Base-by-base conservation (phyloP, 2,113 vertebrate genomes). In the Pluvialis apricaria region DNA sequence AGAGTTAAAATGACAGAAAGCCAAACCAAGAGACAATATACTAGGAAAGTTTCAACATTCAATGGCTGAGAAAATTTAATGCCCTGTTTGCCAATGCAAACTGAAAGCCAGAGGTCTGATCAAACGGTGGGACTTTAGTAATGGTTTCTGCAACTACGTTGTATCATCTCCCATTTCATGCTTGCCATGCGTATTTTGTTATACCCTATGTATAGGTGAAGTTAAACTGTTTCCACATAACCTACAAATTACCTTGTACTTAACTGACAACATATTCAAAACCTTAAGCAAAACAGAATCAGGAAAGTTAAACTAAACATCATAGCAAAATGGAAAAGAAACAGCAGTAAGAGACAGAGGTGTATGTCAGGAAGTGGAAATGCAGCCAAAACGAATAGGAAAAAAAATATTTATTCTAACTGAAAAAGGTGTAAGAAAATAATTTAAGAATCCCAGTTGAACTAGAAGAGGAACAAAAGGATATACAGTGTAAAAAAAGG, bases 41-140 rank as follows among this genome's bases (percentile, higher is more conserved):
- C 10, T 13, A 32, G 24, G 11, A 82, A 71, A 49, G 4, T 22
- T 57, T 70, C 8, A 44, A 9, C 3, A 5, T 42, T 52, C 42
- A 45, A 0, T 28, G 44, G 1, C 14, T 52, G n/a, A 82, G 45
- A 70, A 79, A 57, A 61, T 2, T 0, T 5, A 80, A 52, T 15
- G 8, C 51, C 3, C 3, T 11, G 16, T 76, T 52, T 80, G 8
- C 32, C 68, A 9, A n/a, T 28, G 16, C 7, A 75, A 82, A 51
- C 6, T 32, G 28, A 70, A 61, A 91, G 14, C 4, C 65, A 88
- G 18, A 51, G 6, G 38, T 25, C 25, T 78, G 49, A 78, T 28
- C 38, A 13, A 65, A 44, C 18, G 9, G 5, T 16, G 22, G 5
- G 8, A 61, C 55, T 79, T 85, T 13, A 75, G 15, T 31, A n/a